A percentile compares a stretch with the other conserved stretches of the same genome.
phyloP scores from a whole-genome alignment of 1,140 invertebrate species.

The Panagrolaimus sp. region DNA sequence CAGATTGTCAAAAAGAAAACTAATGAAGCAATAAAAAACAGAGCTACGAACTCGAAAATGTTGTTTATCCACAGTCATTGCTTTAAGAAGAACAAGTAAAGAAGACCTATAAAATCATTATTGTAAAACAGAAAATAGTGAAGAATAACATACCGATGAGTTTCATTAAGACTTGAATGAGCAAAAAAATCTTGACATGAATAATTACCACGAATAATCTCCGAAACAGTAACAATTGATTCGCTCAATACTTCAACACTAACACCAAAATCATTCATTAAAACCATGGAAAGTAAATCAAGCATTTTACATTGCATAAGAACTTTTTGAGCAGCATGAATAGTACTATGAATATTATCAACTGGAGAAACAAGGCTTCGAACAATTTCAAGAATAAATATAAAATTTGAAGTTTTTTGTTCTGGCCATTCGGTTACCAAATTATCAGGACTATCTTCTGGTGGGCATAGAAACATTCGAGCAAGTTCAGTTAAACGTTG shows the following conservation, averaged over 20 bases:
- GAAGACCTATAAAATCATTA: conserved; percentile 68
- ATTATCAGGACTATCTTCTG: conserved; percentile 64
- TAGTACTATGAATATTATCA: conserved; percentile 73
- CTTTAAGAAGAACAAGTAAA: conserved; percentile 88
- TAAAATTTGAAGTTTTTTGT: conserved; percentile 89
- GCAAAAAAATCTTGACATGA: conserved; percentile 87
- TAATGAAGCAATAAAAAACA: conserved; percentile 93
- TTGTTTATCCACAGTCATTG: conserved; percentile 98
- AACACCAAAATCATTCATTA: conserved; percentile 86
- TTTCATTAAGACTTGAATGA: conserved; percentile 77
- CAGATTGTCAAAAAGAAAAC: conserved; percentile 82
- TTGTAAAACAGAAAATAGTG: neutral
- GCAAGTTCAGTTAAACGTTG: conserved; percentile 69
- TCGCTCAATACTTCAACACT: conserved; percentile 91
- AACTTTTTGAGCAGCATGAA: conserved; percentile 76
- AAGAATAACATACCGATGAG: conserved; percentile 14
- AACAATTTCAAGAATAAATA: conserved; percentile 78
- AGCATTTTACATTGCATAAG: conserved; percentile 77
- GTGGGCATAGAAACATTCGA: conserved; percentile 74
- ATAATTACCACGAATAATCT: conserved; percentile 82
- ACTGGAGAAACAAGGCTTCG: conserved; percentile 78
- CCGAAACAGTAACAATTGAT: conserved; percentile 87
- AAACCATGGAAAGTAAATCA: conserved; percentile 65
- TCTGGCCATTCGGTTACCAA: conserved; percentile 73
- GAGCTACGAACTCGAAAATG: conserved; percentile 82